Evolutionary conservation across 2,113 vertebrate species (phyloP), one percentile per base, ranked within the genome.

Genomic region (Zootoca vivipara): DNA sequence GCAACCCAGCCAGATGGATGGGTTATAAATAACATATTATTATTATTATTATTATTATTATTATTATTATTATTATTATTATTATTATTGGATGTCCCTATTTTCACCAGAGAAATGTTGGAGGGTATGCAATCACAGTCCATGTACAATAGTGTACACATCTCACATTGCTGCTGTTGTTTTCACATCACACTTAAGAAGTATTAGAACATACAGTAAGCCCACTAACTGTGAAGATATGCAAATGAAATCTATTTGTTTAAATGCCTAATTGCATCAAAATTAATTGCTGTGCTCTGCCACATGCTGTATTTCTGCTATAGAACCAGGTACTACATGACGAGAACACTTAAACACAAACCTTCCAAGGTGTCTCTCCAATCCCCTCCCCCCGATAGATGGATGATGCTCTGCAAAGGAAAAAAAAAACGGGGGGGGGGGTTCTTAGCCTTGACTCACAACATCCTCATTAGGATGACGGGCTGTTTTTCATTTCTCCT

Each of bases 401-500:
- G 74, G 56, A 62, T 88, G 56, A 9, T 52, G 30, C 22, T 10
- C 13, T 69, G 65, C 67, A 62, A 77, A 26, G 24, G 38, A 40
- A 3, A 46, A 28, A 75, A 33, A 10, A 70, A 69, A n/a, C 7
- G 1, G 33, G 73, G 73, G 28, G 18, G 4, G n/a, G 73, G 72
- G 28, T 46, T 33, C 35, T 73, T 73, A 65, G 56, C 28, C 64
- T 35, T 58, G 79, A 78, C 42, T 90, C 20, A 26, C 40, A 86
- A 82, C 52, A 77, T 69, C 35, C 52, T 77, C 64, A 18, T 78
- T 82, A 82, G 46, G 40, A 16, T 86, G 83, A 38, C 38, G 82
- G 62, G 38, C 73, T 56, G 24, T 86, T 86, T 86, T 62, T 46
- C 62, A 38, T 67, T 78, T n/a, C 40, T 69, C 35, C 85, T 90